Evolutionary conservation across 2,888 invertebrate species (phyloP), one percentile per base, ranked within the genome.

Genomic region (Agrotis clavis): DNA sequence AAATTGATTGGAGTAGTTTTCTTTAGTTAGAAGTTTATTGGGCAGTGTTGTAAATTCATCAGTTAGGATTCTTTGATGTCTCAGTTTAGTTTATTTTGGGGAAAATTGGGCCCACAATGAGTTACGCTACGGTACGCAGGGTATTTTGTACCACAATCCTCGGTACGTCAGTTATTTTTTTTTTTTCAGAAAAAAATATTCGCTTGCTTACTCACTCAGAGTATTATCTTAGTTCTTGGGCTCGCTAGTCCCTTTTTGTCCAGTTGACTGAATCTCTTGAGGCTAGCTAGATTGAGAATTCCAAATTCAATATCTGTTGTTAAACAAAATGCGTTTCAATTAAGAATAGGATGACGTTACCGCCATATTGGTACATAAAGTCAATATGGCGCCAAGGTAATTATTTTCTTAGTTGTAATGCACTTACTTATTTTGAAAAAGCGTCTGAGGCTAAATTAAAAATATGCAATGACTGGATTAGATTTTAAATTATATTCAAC

Each of bases 1-100:
- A 66, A 87, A 87, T 69, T 86, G 77, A 84, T 71, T 45, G 51
- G 18, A n/a, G 53, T 51, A 41, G 50, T 54, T 19, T 67, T 70
- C 14, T 67, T 77, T 76, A 63, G 56, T 66, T 72, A 11, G 19
- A 13, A 35, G 47, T 25, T 51, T 45, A 60, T 74, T 71, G 60
- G 68, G 74, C 71, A 82, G 82, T 70, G 59, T 75, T 83, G 48
- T 74, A 51, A 21, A 41, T 9, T 41, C 4, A 25, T 3, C 2
- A n/a, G n/a, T 2, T 47, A 45, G 18, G 19, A 51, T 30, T 47
- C 9, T 35, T 4, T 25, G 14, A 13, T 25, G 16, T 25, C 18
- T 2, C 11, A 41, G 51, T 47, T 57, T 35, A 35, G 13, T n/a
- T 57, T 16, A 19, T 19, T 30, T 57, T n/a, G 48, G 11, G 16